These are phyloP conservation scores for Florisuga fusca DNA, from an alignment of 2,797 vertebrate species.

Conservation along the genomic window DNA sequence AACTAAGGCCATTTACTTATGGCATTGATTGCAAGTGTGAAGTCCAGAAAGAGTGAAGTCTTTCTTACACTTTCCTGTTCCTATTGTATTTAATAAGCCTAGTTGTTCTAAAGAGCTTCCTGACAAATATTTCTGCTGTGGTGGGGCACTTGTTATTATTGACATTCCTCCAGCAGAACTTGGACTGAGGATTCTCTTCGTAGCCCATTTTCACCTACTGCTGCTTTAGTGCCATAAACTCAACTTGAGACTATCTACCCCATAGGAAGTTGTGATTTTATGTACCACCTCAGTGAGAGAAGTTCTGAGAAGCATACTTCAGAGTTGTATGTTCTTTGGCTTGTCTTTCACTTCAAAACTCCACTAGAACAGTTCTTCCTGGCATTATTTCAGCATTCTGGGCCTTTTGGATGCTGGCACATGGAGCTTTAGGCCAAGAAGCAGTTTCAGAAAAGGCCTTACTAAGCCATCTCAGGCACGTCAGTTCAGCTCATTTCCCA, in stretches of 20 bases:
- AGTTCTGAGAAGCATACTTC: neutral
- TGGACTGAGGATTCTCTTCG: neutral
- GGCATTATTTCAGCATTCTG: neutral
- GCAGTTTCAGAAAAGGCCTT: neutral
- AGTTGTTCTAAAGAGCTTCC: conserved; percentile 19
- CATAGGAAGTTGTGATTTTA: neutral
- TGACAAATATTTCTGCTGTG: conserved; percentile 50
- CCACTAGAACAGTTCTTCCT: conserved; percentile 13
- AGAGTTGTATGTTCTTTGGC: conserved; percentile 28
- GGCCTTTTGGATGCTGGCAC: neutral
- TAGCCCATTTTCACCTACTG: conserved; percentile 32
- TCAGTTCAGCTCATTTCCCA: neutral
- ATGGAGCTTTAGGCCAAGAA: neutral
- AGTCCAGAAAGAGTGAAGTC: neutral
- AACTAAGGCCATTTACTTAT: neutral
- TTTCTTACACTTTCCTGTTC: neutral
- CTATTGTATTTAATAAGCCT: neutral
- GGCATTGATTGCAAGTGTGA: neutral
- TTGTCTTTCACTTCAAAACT: neutral
- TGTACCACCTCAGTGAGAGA: neutral
- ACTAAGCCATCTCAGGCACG: neutral
- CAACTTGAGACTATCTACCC: neutral
- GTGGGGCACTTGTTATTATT: conserved; percentile 23
- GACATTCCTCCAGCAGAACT: conserved; percentile 18
- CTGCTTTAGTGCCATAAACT: neutral